phyloP scores from a whole-genome alignment of 2,797 vertebrate species.

The Myotis findleyi region DNA sequence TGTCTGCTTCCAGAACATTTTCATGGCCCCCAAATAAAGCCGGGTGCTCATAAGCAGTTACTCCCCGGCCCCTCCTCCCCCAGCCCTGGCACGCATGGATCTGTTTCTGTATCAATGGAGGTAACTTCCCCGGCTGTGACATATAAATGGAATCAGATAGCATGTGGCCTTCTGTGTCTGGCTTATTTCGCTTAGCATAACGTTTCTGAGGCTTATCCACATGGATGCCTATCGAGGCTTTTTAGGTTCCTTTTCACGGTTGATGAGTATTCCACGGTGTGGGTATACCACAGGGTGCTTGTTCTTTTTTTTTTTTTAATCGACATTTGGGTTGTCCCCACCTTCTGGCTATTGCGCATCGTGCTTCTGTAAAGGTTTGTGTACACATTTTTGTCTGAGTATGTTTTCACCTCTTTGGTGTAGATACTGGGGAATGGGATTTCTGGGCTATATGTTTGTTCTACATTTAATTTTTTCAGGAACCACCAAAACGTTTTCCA shows the following conservation, averaged over 20 bases:
- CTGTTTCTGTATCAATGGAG: neutral
- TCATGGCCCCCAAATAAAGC: neutral
- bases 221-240: accelerated
- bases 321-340: neutral
- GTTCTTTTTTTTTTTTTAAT: neutral
- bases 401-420: neutral
- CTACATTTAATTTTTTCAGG: neutral
- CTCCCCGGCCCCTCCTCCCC: neutral
- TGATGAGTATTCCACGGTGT: neutral
- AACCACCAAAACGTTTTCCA: neutral
- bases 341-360: neutral
- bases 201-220: neutral
- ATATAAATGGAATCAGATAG: neutral
- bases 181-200: neutral
- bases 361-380: neutral
- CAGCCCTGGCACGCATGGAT: no score
- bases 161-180: neutral
- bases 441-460: neutral
- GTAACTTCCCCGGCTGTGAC: neutral
- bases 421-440: neutral
- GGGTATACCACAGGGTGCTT: neutral
- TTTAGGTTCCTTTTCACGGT: neutral
- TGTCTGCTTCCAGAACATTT: neutral
- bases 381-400: neutral
- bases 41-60: neutral